Evolutionary conservation across 2,797 vertebrate species (phyloP).

Genomic region (Melanotaenia boesemani): DNA sequence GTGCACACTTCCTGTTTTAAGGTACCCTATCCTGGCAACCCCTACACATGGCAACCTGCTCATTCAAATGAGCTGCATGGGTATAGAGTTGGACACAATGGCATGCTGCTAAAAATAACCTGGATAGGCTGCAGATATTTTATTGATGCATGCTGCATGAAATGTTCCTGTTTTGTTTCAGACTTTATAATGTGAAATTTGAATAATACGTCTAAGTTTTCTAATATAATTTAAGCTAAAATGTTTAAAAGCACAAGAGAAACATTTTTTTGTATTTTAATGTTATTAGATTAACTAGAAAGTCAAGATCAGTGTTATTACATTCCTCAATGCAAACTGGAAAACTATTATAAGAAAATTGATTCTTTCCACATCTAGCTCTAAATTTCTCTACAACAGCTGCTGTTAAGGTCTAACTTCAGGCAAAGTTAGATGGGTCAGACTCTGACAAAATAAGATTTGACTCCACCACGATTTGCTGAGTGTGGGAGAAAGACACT

Average conservation of each 20-base stretch:
- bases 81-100: conserved; percentile 33
- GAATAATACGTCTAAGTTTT: not conserved
- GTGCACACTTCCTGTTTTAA: conserved; percentile 71
- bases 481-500: conserved; percentile 40
- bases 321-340: not conserved
- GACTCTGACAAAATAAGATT: conserved; percentile 23
- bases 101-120: conserved; percentile 50
- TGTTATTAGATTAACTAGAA: not conserved
- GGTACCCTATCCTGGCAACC: conserved; percentile 70
- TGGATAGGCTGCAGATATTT: conserved; percentile 10
- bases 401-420: not conserved
- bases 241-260: not conserved
- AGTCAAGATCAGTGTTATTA: not conserved
- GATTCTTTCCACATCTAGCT: not conserved
- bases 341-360: not conserved
- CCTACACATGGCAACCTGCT: conserved; percentile 69
- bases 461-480: conserved; percentile 28
- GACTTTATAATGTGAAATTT: not conserved
- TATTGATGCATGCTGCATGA: not conserved
- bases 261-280: not conserved
- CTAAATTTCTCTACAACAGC: not conserved
- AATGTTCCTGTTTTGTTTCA: conserved; percentile 8
- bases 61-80: conserved; percentile 56
- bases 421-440: conserved; percentile 2
- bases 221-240: not conserved